Evolutionary conservation across 2,888 invertebrate genomes (phyloP).

Genomic region (Sarcophaga subvicina): DNA sequence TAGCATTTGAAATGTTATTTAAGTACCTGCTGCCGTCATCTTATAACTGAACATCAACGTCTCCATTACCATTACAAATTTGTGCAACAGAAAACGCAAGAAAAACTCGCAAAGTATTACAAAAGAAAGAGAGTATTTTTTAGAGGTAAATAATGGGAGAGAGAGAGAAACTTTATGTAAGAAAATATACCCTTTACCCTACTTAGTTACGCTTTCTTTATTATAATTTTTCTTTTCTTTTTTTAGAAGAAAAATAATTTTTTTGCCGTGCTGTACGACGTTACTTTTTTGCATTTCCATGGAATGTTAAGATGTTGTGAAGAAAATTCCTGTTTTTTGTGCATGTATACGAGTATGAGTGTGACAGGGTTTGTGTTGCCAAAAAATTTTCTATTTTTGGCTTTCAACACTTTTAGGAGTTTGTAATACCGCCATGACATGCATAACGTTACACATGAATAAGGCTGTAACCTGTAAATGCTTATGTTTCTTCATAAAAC

Average conservation of each 20-base stretch:
- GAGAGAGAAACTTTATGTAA: background rate
- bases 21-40: conserved; percentile 18
- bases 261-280: background rate
- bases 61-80: conserved; percentile 34
- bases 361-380: no score
- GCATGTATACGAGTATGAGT: background rate
- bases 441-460: background rate
- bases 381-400: background rate
- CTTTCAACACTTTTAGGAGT: background rate
- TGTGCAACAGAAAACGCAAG: background rate
- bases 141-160: no score
- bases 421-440: background rate
- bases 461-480: no score
- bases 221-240: background rate
- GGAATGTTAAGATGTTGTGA: background rate
- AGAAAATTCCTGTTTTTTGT: background rate
- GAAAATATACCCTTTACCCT: background rate
- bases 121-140: background rate
- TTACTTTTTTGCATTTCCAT: background rate
- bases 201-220: conserved; percentile 10
- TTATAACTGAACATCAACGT: background rate
- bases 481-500: no score
- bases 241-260: background rate
- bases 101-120: background rate
- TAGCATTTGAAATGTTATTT: conserved; percentile 6